Evolutionary conservation across 2,888 invertebrate genomes (phyloP).

Genomic region (Microctonus hyperodae): DNA sequence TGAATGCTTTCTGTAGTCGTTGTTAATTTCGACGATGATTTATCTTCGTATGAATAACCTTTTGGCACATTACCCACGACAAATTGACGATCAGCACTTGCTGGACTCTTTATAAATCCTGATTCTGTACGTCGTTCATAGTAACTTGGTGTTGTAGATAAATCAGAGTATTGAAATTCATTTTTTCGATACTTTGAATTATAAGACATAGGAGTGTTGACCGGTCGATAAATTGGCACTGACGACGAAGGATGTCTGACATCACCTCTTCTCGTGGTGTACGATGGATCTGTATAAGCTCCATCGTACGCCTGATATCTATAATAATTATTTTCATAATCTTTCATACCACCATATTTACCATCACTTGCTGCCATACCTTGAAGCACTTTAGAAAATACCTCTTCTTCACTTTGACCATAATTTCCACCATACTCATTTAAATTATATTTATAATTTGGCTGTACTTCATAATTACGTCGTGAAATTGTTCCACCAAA

Average conservation of each 20-base stretch:
- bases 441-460: constrained; percentile 71
- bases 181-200: constrained; percentile 50
- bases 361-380: constrained; percentile 66
- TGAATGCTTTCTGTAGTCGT: constrained; percentile 35
- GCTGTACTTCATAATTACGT: constrained; percentile 69
- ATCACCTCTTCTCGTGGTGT: constrained; percentile 56
- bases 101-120: constrained; percentile 37
- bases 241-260: constrained; percentile 42
- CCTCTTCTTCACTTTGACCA: constrained; percentile 79
- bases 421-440: constrained; percentile 73
- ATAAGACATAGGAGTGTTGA: constrained; percentile 46
- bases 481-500: constrained; percentile 71
- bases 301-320: constrained; percentile 51
- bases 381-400: constrained; percentile 77
- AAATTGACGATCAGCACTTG: constrained; percentile 64
- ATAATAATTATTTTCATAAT: constrained; percentile 52
- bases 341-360: constrained; percentile 41
- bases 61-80: constrained; percentile 74
- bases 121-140: constrained; percentile 46
- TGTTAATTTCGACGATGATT: background rate
- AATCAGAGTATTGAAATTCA: constrained; percentile 54
- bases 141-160: constrained; percentile 51
- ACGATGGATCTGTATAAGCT: constrained; percentile 60
- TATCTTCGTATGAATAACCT: constrained; percentile 56
- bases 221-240: constrained; percentile 44